Conservation (phyloP, 2,797 vertebrate genomes). For the Lacerta bilineata region DNA sequence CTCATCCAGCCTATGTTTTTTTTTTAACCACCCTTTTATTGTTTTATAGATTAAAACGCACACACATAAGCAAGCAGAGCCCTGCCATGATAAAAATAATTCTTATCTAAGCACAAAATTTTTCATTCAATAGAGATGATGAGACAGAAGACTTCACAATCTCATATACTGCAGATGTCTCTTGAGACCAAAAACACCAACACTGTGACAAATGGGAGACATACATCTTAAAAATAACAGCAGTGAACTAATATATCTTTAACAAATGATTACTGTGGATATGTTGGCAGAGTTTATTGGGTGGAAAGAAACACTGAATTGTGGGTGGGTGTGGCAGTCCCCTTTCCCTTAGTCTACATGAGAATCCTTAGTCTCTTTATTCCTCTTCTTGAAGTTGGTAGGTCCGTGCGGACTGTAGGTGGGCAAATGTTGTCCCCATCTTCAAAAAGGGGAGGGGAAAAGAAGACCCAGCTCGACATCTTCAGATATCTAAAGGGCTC, state of each 20-base stretch:
- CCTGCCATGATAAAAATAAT: neutral
- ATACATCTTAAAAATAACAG: neutral
- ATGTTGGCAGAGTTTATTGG: neutral
- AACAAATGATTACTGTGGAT: neutral
- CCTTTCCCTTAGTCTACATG: too few species aligned
- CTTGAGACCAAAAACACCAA: neutral
- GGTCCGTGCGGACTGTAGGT: too few species aligned
- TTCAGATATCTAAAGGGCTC: too few species aligned
- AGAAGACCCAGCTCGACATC: too few species aligned
- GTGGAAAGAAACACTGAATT: neutral
- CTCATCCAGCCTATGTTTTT: neutral
- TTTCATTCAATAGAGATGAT: neutral
- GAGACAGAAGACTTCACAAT: rapidly evolving
- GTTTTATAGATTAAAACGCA: slow-evolving; percentile 1
- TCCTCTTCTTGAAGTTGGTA: too few species aligned
- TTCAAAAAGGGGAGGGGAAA: too few species aligned
- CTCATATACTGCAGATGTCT: neutral
- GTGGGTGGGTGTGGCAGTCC: neutral
- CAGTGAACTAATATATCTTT: neutral
- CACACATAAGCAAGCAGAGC: neutral
- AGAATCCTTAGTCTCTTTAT: too few species aligned
- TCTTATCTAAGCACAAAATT: neutral
- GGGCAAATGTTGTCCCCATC: too few species aligned
- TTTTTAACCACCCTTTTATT: neutral
- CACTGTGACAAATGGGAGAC: neutral